Percentiles rank a stretch among this genome's conserved stretches.
phyloP scores from a whole-genome alignment of 2,797 vertebrate genomes.

The Antennarius maculatus region DNA sequence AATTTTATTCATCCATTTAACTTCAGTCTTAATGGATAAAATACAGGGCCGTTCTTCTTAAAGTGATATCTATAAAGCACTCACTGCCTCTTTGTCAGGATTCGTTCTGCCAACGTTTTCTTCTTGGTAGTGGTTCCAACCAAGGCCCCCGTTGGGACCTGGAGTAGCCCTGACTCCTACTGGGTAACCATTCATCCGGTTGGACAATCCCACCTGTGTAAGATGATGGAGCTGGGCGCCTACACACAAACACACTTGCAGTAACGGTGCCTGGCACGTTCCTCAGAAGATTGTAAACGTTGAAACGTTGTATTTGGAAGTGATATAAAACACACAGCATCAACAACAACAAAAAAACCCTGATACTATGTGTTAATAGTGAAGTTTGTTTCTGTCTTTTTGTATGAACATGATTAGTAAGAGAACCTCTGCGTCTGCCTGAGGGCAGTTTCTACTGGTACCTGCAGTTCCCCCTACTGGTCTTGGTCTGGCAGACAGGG shows the following conservation, averaged over 20 bases:
- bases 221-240: constrained; percentile 95
- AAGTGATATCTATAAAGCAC: constrained; percentile 44
- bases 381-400: not conserved
- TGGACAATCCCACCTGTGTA: constrained; percentile 91
- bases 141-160: constrained; percentile 84
- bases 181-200: constrained; percentile 87
- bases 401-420: not conserved
- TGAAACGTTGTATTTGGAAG: too few species aligned
- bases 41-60: not conserved
- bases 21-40: not conserved
- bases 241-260: constrained; percentile 62
- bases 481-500: constrained; percentile 89
- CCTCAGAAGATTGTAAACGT: constrained; percentile 13
- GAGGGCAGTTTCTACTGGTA: constrained; percentile 57
- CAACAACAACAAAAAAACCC: not conserved
- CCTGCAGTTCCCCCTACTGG: constrained; percentile 94
- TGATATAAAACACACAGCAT: not conserved
- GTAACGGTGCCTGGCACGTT: constrained; percentile 17
- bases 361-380: not conserved
- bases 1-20: not conserved
- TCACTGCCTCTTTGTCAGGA: constrained; percentile 87
- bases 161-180: constrained; percentile 83
- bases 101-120: constrained; percentile 83
- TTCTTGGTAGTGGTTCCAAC: constrained; percentile 88
- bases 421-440: not conserved